A percentile compares a stretch with the other conserved stretches of the same genome.
phyloP scores from a whole-genome alignment of 2,113 vertebrate genomes.

The Tringa solitaria region DNA sequence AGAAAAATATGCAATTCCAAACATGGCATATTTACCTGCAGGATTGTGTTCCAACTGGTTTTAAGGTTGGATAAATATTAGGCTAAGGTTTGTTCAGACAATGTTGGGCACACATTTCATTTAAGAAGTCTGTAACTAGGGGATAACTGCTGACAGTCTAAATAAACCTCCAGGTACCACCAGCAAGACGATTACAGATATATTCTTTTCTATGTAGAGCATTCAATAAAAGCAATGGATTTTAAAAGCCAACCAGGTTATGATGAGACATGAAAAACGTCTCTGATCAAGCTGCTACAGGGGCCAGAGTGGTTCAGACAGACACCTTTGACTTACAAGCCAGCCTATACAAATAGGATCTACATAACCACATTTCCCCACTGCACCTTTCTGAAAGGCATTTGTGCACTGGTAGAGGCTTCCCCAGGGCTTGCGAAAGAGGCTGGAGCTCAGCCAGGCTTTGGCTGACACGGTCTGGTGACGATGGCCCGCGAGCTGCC shows the following conservation, averaged over 20 bases:
- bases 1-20: background rate
- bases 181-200: background rate
- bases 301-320: background rate
- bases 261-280: background rate
- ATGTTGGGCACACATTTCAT: background rate
- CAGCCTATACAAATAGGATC: background rate
- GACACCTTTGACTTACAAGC: background rate
- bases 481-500: accelerated
- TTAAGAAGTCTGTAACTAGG: background rate
- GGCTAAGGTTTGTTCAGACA: background rate
- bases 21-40: background rate
- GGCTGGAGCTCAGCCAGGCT: background rate
- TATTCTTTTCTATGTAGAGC: background rate
- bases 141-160: background rate
- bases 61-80: background rate
- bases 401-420: background rate
- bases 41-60: background rate
- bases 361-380: background rate
- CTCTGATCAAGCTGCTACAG: background rate
- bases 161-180: background rate
- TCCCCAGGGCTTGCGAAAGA: background rate
- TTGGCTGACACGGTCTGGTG: background rate
- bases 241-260: background rate
- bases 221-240: background rate
- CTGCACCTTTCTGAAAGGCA: background rate